Conservation (phyloP, 1,140 invertebrate genomes). For the Ditylenchus dipsaci region DNA sequence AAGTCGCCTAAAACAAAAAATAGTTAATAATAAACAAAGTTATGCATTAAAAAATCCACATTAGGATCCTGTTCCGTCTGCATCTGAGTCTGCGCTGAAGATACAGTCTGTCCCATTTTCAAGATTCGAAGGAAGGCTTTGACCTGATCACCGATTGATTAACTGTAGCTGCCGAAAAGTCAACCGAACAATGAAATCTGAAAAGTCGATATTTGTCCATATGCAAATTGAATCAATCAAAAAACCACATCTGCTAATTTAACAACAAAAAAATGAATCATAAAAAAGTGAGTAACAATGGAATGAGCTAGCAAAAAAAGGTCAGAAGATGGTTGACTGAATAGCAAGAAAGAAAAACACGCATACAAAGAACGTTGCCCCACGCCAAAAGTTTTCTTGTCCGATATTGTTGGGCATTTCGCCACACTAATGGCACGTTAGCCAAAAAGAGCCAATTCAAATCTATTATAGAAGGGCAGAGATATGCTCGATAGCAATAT, state of each 20-base stretch:
- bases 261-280: too few relatives aligned
- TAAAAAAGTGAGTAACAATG: too few relatives aligned
- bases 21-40: too few relatives aligned
- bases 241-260: too few relatives aligned
- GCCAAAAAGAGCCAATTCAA: neutral
- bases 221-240: neutral
- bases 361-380: neutral
- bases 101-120: neutral
- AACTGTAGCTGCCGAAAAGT: neutral
- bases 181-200: neutral
- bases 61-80: slow-evolving; percentile 57
- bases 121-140: neutral
- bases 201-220: neutral
- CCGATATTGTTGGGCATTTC: neutral
- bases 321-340: neutral
- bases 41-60: slow-evolving; percentile 18
- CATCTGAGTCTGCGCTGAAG: slow-evolving; percentile 47
- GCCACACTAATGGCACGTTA: neutral
- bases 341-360: neutral
- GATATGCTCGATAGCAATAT: too few relatives aligned
- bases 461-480: neutral
- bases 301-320: too few relatives aligned
- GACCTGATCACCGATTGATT: neutral
- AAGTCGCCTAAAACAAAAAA: slow-evolving; percentile 10
- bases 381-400: neutral